These are phyloP conservation scores for Ooceraea biroi DNA, from an alignment of 1,140 invertebrate genomes.

Conservation along the genomic window DNA sequence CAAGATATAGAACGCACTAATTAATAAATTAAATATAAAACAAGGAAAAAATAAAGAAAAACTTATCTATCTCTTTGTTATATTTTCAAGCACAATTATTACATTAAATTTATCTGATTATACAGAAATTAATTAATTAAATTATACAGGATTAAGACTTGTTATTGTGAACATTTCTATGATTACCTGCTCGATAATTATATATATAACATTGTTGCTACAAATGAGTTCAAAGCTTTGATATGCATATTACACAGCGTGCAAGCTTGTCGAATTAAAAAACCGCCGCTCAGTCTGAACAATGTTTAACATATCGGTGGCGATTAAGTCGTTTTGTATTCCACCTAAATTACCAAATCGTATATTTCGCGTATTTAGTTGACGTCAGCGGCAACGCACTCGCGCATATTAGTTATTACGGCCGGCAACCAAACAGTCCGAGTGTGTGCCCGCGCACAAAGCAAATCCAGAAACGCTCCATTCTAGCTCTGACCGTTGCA, in stretches of 20 bases:
- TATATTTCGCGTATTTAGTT: conserved; percentile 50
- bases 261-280: conserved; percentile 8
- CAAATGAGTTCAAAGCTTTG: conserved; percentile 4
- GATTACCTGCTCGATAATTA: background rate
- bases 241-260: background rate
- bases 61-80: background rate
- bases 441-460: conserved; percentile 64
- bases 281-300: background rate
- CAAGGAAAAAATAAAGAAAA: background rate
- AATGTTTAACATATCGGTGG: conserved; percentile 51
- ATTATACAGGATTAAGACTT: no score
- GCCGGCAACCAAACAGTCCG: conserved; percentile 55
- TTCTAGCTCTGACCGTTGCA: conserved; percentile 57
- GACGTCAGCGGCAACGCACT: conserved; percentile 57
- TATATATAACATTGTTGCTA: background rate
- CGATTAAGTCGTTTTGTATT: conserved; percentile 40
- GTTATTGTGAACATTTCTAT: no score
- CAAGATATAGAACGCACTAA: background rate
- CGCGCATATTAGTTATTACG: conserved; percentile 68
- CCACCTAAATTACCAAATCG: conserved; percentile 43
- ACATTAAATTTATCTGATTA: background rate
- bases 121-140: no score
- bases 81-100: background rate
- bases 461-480: conserved; percentile 60
- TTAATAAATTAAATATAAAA: background rate